A percentile compares a stretch with the other conserved stretches of the same genome.
Evolutionary conservation across 1,140 invertebrate genomes (phyloP).

Genomic region (Halyomorpha halys): DNA sequence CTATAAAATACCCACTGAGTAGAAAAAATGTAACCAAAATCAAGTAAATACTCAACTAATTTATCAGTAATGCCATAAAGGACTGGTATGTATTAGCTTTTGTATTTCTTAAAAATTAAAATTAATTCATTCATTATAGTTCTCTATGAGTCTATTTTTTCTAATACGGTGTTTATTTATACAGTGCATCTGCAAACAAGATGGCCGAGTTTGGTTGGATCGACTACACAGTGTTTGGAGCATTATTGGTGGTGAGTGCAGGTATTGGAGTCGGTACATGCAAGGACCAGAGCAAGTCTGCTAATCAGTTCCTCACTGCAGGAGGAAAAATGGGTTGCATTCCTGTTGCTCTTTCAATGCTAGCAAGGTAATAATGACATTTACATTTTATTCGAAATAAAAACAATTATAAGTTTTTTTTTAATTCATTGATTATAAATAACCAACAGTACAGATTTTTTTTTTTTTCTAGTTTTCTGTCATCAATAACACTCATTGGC

Average conservation of each 20-base stretch:
- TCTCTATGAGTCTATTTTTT: too few relatives aligned
- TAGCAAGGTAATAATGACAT: constrained; percentile 34
- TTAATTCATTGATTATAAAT: neutral
- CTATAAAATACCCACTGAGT: too few relatives aligned
- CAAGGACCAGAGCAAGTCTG: constrained; percentile 44
- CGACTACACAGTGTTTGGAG: constrained; percentile 58
- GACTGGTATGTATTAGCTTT: too few relatives aligned
- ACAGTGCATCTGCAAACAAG: too few relatives aligned
- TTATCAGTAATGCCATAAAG: too few relatives aligned
- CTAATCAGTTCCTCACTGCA: constrained; percentile 34
- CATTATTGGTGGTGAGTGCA: constrained; percentile 55
- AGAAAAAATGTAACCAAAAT: too few relatives aligned
- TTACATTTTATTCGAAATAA: neutral
- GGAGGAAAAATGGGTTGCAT: constrained; percentile 35
- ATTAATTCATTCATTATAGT: too few relatives aligned
- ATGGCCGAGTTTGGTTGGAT: constrained; percentile 36
- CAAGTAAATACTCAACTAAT: too few relatives aligned
- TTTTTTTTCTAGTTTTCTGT: constrained; percentile 42
- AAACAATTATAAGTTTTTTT: neutral
- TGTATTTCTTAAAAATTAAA: too few relatives aligned
- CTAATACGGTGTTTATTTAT: too few relatives aligned
- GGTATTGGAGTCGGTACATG: constrained; percentile 68
- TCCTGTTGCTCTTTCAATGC: constrained; percentile 38
- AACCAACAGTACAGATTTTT: neutral
- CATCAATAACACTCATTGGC: constrained; percentile 47